A percentile compares a stretch with the other conserved stretches of the same genome.
Conservation (phyloP, 2,113 vertebrate species). For the Grammomys surdaster region DNA sequence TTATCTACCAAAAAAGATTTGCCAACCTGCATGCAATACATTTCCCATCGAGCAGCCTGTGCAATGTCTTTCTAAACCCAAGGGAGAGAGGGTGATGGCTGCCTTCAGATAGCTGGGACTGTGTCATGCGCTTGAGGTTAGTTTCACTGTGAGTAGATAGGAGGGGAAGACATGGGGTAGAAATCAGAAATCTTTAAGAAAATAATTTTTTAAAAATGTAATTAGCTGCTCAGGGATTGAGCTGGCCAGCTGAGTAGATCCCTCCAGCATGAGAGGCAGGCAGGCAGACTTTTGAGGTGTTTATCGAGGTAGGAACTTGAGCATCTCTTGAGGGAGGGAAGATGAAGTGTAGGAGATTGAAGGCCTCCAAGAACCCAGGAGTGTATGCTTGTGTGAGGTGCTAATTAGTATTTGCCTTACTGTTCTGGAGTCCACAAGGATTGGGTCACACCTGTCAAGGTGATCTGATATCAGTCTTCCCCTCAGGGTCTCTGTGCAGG, state of each 20-base stretch:
- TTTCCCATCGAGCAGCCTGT: background rate
- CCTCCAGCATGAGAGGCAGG: background rate
- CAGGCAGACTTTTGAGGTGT: background rate
- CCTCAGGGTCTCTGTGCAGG: background rate
- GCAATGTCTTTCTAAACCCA: constrained; percentile 46
- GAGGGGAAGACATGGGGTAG: background rate
- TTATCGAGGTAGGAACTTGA: background rate
- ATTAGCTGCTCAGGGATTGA: background rate
- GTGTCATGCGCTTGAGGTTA: background rate
- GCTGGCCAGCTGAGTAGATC: background rate
- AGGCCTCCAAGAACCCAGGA: background rate
- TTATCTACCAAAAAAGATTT: background rate
- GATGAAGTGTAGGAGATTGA: background rate
- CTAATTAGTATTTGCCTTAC: background rate
- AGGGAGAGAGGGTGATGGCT: background rate
- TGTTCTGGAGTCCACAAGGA: background rate
- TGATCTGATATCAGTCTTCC: background rate
- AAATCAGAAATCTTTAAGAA: background rate
- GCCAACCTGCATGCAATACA: background rate
- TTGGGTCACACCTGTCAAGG: background rate
- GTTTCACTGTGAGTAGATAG: background rate
- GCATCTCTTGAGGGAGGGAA: background rate
- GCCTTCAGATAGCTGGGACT: background rate
- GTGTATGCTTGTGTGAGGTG: background rate
- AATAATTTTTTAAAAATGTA: background rate